These are phyloP conservation scores for Acanthosepion lycidas DNA, from an alignment of 2,888 invertebrate species.

Conservation along the genomic window DNA sequence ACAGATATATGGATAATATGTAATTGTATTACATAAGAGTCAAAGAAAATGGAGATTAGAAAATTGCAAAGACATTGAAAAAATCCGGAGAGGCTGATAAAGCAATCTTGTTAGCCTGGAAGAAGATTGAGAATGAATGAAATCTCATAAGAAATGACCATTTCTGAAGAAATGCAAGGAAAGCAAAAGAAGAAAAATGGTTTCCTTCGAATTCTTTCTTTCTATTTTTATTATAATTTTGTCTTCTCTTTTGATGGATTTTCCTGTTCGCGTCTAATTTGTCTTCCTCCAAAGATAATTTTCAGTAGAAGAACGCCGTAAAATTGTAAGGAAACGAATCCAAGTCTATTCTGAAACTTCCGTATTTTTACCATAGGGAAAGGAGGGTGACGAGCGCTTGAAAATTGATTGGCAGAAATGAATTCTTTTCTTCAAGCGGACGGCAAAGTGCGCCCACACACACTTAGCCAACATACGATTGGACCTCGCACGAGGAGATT, in stretches of 20 bases:
- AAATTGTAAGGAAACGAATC: not conserved
- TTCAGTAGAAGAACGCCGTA: not conserved
- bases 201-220: not conserved
- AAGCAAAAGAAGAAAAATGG: not conserved
- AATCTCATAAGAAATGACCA: not conserved
- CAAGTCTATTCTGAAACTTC: not conserved
- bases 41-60: not conserved
- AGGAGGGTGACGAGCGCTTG: not conserved
- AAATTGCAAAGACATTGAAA: not conserved
- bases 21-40: not conserved
- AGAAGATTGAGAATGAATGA: not conserved
- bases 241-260: not conserved
- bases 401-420: not conserved
- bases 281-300: not conserved
- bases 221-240: not conserved
- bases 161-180: not conserved
- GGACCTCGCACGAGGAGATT: not conserved
- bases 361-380: not conserved
- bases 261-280: not conserved
- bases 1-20: not conserved
- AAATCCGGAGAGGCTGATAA: not conserved
- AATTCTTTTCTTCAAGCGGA: not conserved
- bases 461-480: not conserved
- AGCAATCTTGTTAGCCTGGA: not conserved
- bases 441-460: not conserved